A percentile compares a stretch with the other conserved stretches of the same genome.
These are phyloP conservation scores for Amblyjoppa proteus DNA, from an alignment of 2,888 invertebrate species.

Conservation along the genomic window DNA sequence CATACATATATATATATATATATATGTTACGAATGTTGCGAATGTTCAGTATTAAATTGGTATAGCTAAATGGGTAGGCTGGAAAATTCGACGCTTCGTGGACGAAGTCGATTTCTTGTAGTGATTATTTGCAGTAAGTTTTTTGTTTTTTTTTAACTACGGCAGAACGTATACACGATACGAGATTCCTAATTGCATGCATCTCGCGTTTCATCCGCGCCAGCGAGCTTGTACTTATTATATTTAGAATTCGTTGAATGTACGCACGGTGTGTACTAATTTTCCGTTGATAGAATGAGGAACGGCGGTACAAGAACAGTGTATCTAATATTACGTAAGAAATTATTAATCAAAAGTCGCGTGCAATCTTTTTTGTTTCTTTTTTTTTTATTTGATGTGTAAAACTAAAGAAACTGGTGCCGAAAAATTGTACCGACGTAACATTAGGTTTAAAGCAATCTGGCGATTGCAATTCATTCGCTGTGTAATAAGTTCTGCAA, in stretches of 20 bases:
- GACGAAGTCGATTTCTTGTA: conserved; percentile 47
- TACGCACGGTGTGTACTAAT: not conserved
- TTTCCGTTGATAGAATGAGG: conserved; percentile 22
- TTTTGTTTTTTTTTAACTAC: not conserved
- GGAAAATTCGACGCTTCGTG: conserved; percentile 50
- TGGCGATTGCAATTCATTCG: conserved; percentile 2
- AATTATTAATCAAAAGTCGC: conserved; percentile 68
- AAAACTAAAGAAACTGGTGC: conserved; percentile 57
- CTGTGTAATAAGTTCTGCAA: conserved; percentile 13
- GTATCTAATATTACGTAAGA: conserved; percentile 34
- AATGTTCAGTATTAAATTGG: conserved; percentile 70
- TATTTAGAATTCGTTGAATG: conserved; percentile 10
- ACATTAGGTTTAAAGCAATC: conserved; percentile 33
- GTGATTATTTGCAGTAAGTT: not conserved
- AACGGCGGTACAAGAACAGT: conserved; percentile 26
- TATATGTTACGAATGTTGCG: conserved; percentile 29
- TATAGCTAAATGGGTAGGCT: conserved; percentile 8
- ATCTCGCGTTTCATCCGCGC: not conserved
- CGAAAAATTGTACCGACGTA: conserved; percentile 63
- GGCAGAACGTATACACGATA: not conserved
- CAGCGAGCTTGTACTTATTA: conserved; percentile 40
- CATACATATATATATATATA: conserved; percentile 4
- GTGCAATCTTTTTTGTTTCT: conserved; percentile 61
- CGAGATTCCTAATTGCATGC: conserved; percentile 10
- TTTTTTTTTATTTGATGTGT: conserved; percentile 22